phyloP scores from a whole-genome alignment of 2,888 invertebrate genomes.

The Ichneumoninae sp. region DNA sequence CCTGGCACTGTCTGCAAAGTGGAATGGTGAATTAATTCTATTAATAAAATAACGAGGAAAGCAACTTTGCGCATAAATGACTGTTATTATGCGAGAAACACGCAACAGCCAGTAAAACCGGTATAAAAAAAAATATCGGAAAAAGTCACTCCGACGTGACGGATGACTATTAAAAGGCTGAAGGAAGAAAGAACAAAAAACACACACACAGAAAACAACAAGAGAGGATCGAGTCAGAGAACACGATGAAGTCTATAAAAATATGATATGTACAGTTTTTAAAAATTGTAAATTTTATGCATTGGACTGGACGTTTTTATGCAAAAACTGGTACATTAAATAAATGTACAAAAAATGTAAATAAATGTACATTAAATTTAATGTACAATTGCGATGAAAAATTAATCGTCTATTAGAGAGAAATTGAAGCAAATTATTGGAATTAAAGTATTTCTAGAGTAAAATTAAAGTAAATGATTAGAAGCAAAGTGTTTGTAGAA shows the following conservation, averaged over 20 bases:
- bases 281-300: not conserved
- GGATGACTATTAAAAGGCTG: conserved; percentile 8
- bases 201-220: conserved; percentile 20
- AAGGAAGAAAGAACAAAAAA: conserved; percentile 33
- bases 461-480: too few relatives aligned
- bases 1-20: conserved; percentile 75
- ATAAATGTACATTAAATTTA: too few relatives aligned
- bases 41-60: conserved; percentile 40
- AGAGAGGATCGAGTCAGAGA: conserved; percentile 16
- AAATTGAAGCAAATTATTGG: too few relatives aligned
- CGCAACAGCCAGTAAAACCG: conserved; percentile 8
- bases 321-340: too few relatives aligned
- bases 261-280: not conserved
- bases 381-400: too few relatives aligned
- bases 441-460: too few relatives aligned
- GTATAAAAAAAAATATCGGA: conserved; percentile 1
- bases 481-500: too few relatives aligned
- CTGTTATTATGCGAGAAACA: not conserved
- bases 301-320: too few relatives aligned
- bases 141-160: conserved; percentile 11
- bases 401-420: too few relatives aligned
- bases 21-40: conserved; percentile 69
- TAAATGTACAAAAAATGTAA: too few relatives aligned
- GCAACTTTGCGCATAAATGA: conserved; percentile 31
- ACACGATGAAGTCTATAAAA: not conserved